A percentile compares a stretch with the other conserved stretches of the same genome.
Conservation (phyloP, 2,797 vertebrate species). For the Diglossa cyanea region DNA sequence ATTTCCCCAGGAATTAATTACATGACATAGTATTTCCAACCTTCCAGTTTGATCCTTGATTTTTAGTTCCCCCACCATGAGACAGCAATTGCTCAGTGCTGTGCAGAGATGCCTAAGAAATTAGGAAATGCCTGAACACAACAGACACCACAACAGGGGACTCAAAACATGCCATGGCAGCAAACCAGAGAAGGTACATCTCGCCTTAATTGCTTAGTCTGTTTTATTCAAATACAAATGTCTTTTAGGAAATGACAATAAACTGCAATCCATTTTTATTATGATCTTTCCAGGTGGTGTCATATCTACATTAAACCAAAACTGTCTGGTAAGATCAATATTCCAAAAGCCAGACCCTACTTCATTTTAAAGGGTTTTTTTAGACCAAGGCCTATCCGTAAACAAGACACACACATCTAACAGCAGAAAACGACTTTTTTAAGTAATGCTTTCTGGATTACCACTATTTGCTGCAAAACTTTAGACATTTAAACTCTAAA, state of each 20-base stretch:
- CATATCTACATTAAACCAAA: neutral
- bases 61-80: neutral
- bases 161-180: neutral
- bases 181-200: neutral
- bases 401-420: neutral
- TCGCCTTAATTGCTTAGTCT: neutral
- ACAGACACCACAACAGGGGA: neutral
- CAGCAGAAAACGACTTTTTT: neutral
- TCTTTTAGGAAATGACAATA: neutral
- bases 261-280: neutral
- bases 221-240: neutral
- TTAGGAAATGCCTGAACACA: neutral
- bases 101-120: neutral
- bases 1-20: neutral
- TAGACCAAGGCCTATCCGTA: neutral
- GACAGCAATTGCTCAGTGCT: neutral
- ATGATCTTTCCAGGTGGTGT: neutral
- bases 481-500: neutral
- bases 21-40: neutral
- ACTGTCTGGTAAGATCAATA: neutral
- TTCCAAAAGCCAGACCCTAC: neutral
- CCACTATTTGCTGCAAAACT: neutral
- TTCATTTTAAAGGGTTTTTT: neutral
- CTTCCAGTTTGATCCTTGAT: neutral
- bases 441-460: neutral